These are phyloP conservation scores for Helobdella robusta DNA, from an alignment of 2,888 invertebrate genomes.

Conservation along the genomic window DNA sequence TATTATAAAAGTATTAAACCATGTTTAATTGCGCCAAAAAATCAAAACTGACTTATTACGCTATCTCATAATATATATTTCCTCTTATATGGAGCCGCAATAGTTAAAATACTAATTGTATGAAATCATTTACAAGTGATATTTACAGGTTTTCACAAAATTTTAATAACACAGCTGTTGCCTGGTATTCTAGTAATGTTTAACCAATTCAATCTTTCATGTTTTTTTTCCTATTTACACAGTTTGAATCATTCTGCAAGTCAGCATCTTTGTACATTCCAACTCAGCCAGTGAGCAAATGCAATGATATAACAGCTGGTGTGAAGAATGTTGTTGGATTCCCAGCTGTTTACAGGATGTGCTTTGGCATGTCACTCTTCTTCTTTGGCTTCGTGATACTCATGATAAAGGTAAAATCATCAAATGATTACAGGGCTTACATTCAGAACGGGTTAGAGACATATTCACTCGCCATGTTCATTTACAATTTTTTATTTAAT, in stretches of 20 bases:
- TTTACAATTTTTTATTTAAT: background rate
- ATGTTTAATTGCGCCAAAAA: no score
- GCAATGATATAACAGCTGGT: constrained; percentile 28
- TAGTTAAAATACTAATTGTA: background rate
- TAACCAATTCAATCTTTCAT: no score
- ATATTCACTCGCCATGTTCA: background rate
- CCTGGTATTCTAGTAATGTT: no score
- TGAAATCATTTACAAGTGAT: no score
- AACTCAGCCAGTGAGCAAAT: background rate
- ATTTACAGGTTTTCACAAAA: no score
- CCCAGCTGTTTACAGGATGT: constrained; percentile 90
- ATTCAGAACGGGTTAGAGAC: constrained; percentile 94
- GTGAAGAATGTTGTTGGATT: constrained; percentile 82
- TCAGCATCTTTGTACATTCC: constrained; percentile 7
- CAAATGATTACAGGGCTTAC: constrained; percentile 79
- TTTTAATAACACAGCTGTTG: no score
- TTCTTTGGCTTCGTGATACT: constrained; percentile 82
- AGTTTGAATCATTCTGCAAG: constrained; percentile 22
- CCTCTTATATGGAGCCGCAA: background rate
- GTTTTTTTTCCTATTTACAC: background rate
- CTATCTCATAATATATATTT: background rate
- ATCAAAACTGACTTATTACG: no score
- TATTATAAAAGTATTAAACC: no score
- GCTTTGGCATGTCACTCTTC: constrained; percentile 84
- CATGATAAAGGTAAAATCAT: constrained; percentile 63